Evolutionary conservation across 2,888 invertebrate genomes (phyloP), one percentile per base, ranked within the genome.

Genomic region (Blastobasis adustella): DNA sequence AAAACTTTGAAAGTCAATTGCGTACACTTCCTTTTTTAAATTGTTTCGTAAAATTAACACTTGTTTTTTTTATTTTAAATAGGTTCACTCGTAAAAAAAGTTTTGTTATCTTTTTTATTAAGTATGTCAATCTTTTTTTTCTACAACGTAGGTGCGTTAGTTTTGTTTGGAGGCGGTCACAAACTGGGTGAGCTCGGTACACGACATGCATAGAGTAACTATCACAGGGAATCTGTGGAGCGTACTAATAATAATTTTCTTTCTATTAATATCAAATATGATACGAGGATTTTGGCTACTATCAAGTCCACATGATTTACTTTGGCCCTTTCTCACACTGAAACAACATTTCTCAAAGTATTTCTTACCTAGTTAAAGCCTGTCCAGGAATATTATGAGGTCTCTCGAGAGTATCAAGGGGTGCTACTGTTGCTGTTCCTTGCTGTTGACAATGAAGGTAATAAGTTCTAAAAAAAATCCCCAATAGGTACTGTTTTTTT

Each of bases 111-210:
- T 58, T 61, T 59, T 59, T 56, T 58, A 58, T 58, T 58, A 49
- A 10, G 47, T 44, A 8, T 40, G 10, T 52, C 54, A 52, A 58
- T 55, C 58, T 59, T 49, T 51, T 53, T 46, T 49, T 55, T 59
- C 54, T 54, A 53, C 60, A 55, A 58, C 59, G 61, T 66, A 64
- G 58, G 63, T 42, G 42, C 73, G 73, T 67, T 71, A 53, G 71
- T 72, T 79, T 78, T 79, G 75, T 73, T 76, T 73, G 71, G 64
- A 67, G 61, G 63, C 78, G 65, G 65, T 62, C 67, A 63, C 73
- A 71, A 67, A 84, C 84, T 84, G 82, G 55, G 53, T 71, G 67
- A 67, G 66, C 71, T 79, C 76, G 66, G 9, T 42, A 6, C 10
- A 42, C 7, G 9, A 40, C 42, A 8, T 8, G 42, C 68, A 62